phyloP scores from a whole-genome alignment of 2,113 vertebrate species.

The Upupa epops region DNA sequence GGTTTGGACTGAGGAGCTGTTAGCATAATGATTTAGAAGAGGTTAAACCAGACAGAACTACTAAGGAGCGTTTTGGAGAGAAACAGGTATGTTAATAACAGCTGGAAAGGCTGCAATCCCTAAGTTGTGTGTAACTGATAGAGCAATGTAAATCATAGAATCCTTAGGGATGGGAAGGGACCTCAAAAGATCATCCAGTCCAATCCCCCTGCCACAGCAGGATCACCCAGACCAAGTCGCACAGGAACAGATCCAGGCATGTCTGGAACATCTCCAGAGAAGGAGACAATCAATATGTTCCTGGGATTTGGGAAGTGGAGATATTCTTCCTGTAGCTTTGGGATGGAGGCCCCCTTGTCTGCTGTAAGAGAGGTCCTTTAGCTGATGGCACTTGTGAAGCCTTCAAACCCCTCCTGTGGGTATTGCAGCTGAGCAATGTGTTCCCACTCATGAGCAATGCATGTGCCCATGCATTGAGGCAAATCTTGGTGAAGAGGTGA shows the following conservation, averaged over 20 bases:
- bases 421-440: neutral
- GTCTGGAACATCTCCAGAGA: no score
- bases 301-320: neutral
- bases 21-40: neutral
- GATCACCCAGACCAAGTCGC: no score
- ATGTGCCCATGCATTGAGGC: neutral
- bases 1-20: neutral
- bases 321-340: neutral
- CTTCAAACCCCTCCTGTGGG: neutral
- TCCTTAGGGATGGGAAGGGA: no score
- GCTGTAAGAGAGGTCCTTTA: neutral
- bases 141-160: no score
- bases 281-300: neutral
- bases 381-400: neutral
- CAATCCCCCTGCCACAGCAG: no score
- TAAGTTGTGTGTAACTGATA: neutral
- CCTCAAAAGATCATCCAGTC: no score
- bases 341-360: neutral
- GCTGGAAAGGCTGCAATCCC: neutral
- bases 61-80: neutral
- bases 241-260: no score
- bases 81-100: neutral
- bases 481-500: neutral
- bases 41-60: neutral
- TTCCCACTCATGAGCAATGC: accelerated